Evolutionary conservation across 92 coral and sea anemone species (phyloP).

Genomic region (Palythoa grandis): DNA sequence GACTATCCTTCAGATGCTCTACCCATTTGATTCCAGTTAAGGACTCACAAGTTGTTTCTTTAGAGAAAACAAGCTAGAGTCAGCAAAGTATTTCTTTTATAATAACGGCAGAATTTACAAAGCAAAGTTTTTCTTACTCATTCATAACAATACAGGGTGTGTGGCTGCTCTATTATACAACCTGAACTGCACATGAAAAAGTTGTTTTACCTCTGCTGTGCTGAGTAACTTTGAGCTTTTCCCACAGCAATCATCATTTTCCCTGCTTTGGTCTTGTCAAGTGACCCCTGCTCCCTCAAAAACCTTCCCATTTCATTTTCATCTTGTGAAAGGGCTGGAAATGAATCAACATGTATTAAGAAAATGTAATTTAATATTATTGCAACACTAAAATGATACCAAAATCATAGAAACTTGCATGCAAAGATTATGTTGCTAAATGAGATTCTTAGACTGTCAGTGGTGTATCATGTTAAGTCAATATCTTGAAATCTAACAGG

Average conservation of each 20-base stretch:
- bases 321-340: slow-evolving; percentile 94
- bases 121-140: too few species aligned
- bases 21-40: too few species aligned
- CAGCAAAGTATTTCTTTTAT: too few species aligned
- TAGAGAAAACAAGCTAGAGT: too few species aligned
- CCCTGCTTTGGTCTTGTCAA: slow-evolving; percentile 97
- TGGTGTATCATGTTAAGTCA: too few species aligned
- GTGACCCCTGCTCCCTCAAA: slow-evolving; percentile 95
- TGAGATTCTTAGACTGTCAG: too few species aligned
- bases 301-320: slow-evolving; percentile 99
- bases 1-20: too few species aligned
- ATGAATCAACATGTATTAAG: not conserved
- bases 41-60: too few species aligned
- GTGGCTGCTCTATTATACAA: not conserved
- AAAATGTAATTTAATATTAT: not conserved
- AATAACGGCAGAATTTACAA: too few species aligned
- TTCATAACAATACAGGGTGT: not conserved
- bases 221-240: slow-evolving; percentile 96
- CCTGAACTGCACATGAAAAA: not conserved
- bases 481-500: too few species aligned
- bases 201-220: slow-evolving; percentile 84
- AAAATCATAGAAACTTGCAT: too few species aligned
- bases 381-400: not conserved
- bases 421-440: too few species aligned
- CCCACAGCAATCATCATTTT: slow-evolving; percentile 99